Conservation (phyloP, 2,113 vertebrate species). For the Gadus macrocephalus region DNA sequence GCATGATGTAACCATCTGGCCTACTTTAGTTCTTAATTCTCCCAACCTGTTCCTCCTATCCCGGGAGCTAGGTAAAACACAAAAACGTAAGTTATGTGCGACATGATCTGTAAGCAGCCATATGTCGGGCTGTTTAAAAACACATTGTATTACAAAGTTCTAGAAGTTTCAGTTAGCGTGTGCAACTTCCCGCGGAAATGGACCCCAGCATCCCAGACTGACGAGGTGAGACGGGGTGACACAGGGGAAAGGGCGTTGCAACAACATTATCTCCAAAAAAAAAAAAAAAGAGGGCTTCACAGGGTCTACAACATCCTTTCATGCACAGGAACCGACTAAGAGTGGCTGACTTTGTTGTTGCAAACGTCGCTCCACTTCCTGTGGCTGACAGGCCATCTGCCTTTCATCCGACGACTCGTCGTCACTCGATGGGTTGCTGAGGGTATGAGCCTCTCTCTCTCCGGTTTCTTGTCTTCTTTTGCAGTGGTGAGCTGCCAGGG, state of each 20-base stretch:
- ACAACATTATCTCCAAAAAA: neutral
- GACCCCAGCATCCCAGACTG: no score
- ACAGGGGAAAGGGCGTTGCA: neutral
- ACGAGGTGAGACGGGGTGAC: neutral
- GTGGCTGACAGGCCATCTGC: conserved; percentile 22
- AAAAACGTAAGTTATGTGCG: no score
- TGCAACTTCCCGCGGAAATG: no score
- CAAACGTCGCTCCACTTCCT: conserved; percentile 21
- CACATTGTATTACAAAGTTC: no score
- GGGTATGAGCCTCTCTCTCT: conserved; percentile 24
- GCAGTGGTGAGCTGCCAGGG: neutral
- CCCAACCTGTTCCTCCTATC: no score
- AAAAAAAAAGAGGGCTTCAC: conserved; percentile 4
- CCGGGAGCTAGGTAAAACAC: no score
- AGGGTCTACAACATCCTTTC: neutral
- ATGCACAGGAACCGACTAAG: neutral
- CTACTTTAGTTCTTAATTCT: no score
- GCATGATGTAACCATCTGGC: no score
- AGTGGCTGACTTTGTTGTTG: conserved; percentile 14
- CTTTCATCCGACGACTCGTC: conserved; percentile 15
- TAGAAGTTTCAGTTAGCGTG: no score
- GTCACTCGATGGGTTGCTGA: conserved; percentile 13
- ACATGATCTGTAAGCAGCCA: no score
- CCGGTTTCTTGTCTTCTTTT: neutral
- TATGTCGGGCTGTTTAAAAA: no score